A percentile compares a stretch with the other conserved stretches of the same genome.
Evolutionary conservation across 2,113 vertebrate species (phyloP).

Genomic region (Odontesthes bonariensis): DNA sequence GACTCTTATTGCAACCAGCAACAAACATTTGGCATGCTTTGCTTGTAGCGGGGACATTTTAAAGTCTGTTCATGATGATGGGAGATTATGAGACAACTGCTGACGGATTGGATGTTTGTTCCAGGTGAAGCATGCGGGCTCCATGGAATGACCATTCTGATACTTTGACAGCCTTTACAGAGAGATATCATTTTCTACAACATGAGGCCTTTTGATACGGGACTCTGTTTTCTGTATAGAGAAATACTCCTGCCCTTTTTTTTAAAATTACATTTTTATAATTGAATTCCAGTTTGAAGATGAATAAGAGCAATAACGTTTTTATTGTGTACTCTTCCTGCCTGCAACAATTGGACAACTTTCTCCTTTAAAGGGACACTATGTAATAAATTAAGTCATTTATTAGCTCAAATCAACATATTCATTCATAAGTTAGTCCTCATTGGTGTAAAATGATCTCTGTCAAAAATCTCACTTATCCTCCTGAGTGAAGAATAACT

Average conservation of each 20-base stretch:
- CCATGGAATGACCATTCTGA: too few species aligned
- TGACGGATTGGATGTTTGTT: neutral
- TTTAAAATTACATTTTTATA: constrained; percentile 11
- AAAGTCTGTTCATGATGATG: neutral
- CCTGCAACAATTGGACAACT: constrained; percentile 1
- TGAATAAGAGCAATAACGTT: constrained; percentile 10
- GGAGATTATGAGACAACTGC: neutral
- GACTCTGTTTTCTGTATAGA: neutral
- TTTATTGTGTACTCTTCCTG: constrained; percentile 5
- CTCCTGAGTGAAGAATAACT: too few species aligned
- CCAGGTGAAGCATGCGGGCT: neutral
- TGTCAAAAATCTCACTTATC: too few species aligned
- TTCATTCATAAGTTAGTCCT: too few species aligned
- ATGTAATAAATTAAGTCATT: too few species aligned
- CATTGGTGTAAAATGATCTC: too few species aligned
- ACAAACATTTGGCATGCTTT: neutral
- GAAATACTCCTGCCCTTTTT: neutral
- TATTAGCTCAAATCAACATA: too few species aligned
- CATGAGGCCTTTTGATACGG: neutral
- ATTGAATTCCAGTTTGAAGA: constrained; percentile 3
- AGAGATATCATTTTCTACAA: neutral
- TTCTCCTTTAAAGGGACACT: constrained; percentile 9
- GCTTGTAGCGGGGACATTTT: neutral
- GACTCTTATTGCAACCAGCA: too few species aligned
- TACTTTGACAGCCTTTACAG: too few species aligned